Conservation (phyloP, 2,113 vertebrate species). For the Asarcornis scutulata region DNA sequence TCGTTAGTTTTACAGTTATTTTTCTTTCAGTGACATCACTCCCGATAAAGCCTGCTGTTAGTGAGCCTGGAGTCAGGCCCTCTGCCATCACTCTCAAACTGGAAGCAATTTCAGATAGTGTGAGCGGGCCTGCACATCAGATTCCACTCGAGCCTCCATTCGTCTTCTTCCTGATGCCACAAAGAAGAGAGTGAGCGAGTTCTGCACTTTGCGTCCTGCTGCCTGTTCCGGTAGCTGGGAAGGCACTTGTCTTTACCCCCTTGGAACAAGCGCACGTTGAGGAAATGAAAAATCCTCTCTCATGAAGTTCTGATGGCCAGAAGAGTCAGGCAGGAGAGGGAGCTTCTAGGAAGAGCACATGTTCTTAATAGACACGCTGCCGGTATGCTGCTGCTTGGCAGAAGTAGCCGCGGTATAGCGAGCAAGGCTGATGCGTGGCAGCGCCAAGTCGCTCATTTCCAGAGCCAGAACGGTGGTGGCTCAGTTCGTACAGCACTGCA, state of each 20-base stretch:
- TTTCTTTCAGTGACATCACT: background rate
- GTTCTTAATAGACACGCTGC: background rate
- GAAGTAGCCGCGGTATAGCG: background rate
- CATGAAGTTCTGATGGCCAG: background rate
- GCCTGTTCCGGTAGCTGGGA: background rate
- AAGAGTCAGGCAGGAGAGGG: background rate
- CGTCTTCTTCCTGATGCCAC: background rate
- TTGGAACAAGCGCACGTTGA: background rate
- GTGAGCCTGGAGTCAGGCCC: background rate
- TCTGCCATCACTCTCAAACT: background rate
- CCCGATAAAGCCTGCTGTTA: background rate
- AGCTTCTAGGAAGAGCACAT: background rate
- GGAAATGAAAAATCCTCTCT: slow-evolving; percentile 9
- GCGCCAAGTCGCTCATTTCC: background rate
- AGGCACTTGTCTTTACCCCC: background rate
- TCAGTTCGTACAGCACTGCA: background rate
- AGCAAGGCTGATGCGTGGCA: background rate
- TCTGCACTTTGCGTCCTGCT: background rate
- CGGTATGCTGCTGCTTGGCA: background rate
- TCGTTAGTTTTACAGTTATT: background rate
- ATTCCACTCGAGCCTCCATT: background rate
- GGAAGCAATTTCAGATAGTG: background rate
- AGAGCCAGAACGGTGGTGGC: background rate
- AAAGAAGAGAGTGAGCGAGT: background rate
- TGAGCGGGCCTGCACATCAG: background rate